A percentile compares a stretch with the other conserved stretches of the same genome.
Conservation (phyloP, 2,888 invertebrate genomes). For the Lymantria monacha region DNA sequence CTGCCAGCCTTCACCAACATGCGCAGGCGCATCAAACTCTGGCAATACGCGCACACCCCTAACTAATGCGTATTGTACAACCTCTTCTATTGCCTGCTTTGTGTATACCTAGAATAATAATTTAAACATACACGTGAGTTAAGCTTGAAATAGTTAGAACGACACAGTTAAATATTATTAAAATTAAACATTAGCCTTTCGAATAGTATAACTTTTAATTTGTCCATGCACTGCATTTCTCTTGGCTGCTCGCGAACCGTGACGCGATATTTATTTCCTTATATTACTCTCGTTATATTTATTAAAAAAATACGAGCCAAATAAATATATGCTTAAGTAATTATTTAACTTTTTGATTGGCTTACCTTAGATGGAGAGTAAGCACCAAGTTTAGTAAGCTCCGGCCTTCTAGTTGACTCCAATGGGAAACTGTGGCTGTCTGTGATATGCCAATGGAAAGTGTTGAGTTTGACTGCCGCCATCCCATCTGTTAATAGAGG, state of each 20-base stretch:
- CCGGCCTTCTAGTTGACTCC: constrained; percentile 87
- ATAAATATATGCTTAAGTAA: background rate
- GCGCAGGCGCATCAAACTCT: constrained; percentile 96
- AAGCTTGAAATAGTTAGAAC: too few species aligned
- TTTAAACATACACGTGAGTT: background rate
- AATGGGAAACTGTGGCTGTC: constrained; percentile 98
- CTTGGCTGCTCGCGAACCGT: too few species aligned
- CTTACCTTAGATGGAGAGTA: constrained; percentile 87
- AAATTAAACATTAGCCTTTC: too few species aligned
- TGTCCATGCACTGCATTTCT: too few species aligned
- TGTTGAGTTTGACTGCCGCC: constrained; percentile 94
- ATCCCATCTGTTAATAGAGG: constrained; percentile 86
- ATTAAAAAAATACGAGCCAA: too few species aligned
- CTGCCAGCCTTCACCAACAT: constrained; percentile 94
- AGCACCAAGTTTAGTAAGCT: constrained; percentile 89
- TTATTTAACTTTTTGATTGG: background rate
- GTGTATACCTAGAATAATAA: constrained; percentile 75
- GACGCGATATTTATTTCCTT: too few species aligned
- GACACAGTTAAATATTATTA: too few species aligned
- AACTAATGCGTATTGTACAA: constrained; percentile 85
- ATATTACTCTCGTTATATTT: too few species aligned
- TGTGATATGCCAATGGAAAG: constrained; percentile 97
- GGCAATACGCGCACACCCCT: constrained; percentile 94
- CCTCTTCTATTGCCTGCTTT: constrained; percentile 74
- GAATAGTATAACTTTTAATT: too few species aligned